phyloP scores from a whole-genome alignment of 2,113 vertebrate genomes.

The Phylloscopus trochilus region DNA sequence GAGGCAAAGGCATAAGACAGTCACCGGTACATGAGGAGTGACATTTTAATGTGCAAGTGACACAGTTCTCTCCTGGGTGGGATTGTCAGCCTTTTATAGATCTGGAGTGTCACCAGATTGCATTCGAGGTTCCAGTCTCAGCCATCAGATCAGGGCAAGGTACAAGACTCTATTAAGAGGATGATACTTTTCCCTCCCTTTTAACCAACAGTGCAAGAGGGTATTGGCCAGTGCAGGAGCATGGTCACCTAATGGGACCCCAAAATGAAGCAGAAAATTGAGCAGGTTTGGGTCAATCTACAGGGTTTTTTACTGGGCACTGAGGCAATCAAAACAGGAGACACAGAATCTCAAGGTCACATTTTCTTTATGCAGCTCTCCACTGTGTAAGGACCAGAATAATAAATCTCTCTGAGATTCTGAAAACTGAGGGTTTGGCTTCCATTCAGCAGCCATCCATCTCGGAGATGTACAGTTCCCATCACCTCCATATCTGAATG shows the following conservation, averaged over 20 bases:
- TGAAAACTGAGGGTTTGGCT: background rate
- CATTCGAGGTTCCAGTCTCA: background rate
- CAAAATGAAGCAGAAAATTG: slow-evolving; percentile 1
- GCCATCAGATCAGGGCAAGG: background rate
- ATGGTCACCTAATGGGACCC: background rate
- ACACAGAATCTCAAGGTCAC: background rate
- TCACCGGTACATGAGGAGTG: background rate
- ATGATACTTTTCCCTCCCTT: background rate
- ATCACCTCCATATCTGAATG: background rate
- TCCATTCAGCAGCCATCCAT: background rate
- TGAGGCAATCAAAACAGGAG: background rate
- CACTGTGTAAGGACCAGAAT: background rate
- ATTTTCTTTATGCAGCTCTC: background rate
- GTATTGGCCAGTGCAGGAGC: background rate
- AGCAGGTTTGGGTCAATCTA: background rate
- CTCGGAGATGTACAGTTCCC: background rate
- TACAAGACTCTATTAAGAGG: background rate
- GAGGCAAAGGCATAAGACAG: background rate
- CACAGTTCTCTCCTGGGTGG: background rate
- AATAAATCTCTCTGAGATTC: background rate
- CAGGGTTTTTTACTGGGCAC: background rate
- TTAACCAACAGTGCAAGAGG: background rate
- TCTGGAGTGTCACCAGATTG: background rate
- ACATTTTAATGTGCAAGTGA: background rate
- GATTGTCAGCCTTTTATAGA: background rate